Percentiles rank a stretch among this genome's conserved stretches.
Conservation (phyloP, 1,140 invertebrate genomes). For the Sesamia nonagrioides region DNA sequence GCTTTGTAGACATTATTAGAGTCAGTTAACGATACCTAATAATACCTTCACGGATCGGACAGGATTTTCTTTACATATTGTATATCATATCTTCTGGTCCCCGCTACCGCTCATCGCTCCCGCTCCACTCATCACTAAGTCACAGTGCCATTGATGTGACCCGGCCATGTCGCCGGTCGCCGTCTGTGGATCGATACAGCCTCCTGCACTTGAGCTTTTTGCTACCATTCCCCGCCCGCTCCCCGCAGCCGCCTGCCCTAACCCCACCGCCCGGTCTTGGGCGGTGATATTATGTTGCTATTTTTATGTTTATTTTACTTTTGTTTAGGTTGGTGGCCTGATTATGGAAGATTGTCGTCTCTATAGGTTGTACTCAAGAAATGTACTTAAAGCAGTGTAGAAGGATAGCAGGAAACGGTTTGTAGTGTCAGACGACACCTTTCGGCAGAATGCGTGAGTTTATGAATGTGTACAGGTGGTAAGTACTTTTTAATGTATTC, state of each 20-base stretch:
- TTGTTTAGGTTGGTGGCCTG: slow-evolving; percentile 53
- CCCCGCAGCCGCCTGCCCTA: slow-evolving; percentile 44
- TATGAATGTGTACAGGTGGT: too few species aligned
- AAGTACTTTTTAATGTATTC: too few species aligned
- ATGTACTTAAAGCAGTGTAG: too few species aligned
- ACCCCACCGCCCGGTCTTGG: slow-evolving; percentile 52
- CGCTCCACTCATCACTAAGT: slow-evolving; percentile 53
- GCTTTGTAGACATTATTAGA: too few species aligned
- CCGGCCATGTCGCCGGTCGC: slow-evolving; percentile 82
- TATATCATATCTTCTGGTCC: too few species aligned
- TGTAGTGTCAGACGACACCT: too few species aligned
- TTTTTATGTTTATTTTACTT: slow-evolving; percentile 73
- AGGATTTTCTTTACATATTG: too few species aligned
- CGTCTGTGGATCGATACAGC: slow-evolving; percentile 82
- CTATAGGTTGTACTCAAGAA: neutral
- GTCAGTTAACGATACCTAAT: too few species aligned
- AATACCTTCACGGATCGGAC: too few species aligned
- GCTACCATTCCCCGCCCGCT: slow-evolving; percentile 59
- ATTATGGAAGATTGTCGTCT: slow-evolving; percentile 49
- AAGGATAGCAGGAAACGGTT: too few species aligned
- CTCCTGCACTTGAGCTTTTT: slow-evolving; percentile 84
- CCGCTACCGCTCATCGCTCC: slow-evolving; percentile 35
- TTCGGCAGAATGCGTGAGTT: too few species aligned
- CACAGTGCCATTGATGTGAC: slow-evolving; percentile 66
- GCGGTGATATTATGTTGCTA: slow-evolving; percentile 63